These are phyloP conservation scores for Ameiurus melas DNA, from an alignment of 2,113 vertebrate genomes.

Conservation along the genomic window DNA sequence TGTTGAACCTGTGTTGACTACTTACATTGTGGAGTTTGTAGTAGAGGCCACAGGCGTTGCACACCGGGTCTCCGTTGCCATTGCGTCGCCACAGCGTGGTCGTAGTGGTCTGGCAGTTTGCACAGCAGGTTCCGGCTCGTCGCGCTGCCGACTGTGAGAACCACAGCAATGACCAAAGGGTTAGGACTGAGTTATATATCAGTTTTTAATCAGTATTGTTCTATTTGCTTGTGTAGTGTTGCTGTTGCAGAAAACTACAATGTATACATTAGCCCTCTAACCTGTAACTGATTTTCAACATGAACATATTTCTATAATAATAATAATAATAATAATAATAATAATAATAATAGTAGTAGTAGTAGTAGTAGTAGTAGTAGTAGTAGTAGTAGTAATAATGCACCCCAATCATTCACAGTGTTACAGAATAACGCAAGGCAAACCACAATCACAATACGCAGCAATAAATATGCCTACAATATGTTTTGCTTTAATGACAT, in stretches of 20 bases:
- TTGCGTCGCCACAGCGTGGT: conserved; percentile 99
- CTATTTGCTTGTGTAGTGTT: not conserved
- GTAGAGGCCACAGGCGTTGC: conserved; percentile 99
- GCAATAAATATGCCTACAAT: not conserved
- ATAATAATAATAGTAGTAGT: too few species aligned
- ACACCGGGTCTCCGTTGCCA: conserved; percentile 97
- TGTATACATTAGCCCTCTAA: not conserved
- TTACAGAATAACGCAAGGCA: not conserved
- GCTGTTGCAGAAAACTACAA: not conserved
- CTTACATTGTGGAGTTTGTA: conserved; percentile 99
- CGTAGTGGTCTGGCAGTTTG: conserved; percentile 98
- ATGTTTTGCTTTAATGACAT: not conserved
- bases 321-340: not conserved
- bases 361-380: too few species aligned
- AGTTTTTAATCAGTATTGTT: conserved; percentile 15
- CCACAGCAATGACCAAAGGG: conserved; percentile 44
- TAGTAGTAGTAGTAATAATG: not conserved
- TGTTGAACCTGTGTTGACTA: conserved; percentile 50
- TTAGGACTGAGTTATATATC: conserved; percentile 46
- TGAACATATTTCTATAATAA: not conserved
- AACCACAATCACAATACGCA: not conserved
- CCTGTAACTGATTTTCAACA: not conserved
- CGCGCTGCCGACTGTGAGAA: conserved; percentile 88
- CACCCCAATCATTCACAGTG: not conserved
- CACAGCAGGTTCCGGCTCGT: conserved; percentile 98